Evolutionary conservation across 2,113 vertebrate species (phyloP), one percentile per base, ranked within the genome.

Genomic region (Anolis sagrei): DNA sequence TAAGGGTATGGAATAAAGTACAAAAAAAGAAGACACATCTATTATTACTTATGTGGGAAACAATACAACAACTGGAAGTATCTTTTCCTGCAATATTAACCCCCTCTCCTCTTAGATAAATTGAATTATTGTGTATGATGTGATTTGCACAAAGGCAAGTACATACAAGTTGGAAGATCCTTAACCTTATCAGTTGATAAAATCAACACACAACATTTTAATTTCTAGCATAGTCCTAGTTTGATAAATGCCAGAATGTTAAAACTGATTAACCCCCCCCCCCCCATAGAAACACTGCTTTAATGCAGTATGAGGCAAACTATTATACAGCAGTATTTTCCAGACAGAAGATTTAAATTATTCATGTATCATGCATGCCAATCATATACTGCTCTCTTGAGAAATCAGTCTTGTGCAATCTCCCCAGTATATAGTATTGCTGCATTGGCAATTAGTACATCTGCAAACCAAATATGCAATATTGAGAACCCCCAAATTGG

Each of bases 281-380:
- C 29, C 64, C 27, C 14, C 10, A 93, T 95, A 87, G 8, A 58
- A 19, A 92, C 87, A 89, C 93, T 78, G 36, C 68, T 93, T 95
- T 91, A 94, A 93, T 91, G 66, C 86, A 81, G 61, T 83, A 79
- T 75, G 27, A 80, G 92, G 92, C 93, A 83, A 83, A 81, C 81
- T 87, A 92, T 90, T 94, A 84, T 72, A 80, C 91, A 94, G 70
- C 73, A 7, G 1, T 49, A 29, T 32, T 93, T 86, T 82, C 68
- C 90, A 82, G 88, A 75, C 89, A 83, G 82, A 91, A 91, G 83
- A 87, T 54, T 90, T 96, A 93, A 95, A 95, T 96, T 95, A 96
- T 96, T 96, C 89, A 95, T 96, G 68, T 91, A 86, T 91, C 89
- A 88, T 90, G 86, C 90, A 89, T 89, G 68, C 92, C 79, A 76